Evolutionary conservation across 2,113 vertebrate genomes (phyloP).

Genomic region (Aplodontia rufa): DNA sequence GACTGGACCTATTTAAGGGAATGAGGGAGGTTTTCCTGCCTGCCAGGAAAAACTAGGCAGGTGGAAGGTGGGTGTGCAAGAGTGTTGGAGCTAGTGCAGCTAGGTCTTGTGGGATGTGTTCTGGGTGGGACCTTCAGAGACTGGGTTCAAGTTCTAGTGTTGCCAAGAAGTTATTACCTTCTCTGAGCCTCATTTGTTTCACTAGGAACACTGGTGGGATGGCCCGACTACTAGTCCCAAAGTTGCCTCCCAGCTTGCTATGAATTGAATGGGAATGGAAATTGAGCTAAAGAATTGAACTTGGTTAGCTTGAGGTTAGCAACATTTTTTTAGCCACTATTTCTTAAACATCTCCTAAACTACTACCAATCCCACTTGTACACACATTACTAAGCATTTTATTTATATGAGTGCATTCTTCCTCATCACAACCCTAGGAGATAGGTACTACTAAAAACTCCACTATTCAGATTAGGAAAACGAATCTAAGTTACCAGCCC

Average conservation of each 20-base stretch:
- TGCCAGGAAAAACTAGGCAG: neutral
- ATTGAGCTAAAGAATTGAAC: neutral
- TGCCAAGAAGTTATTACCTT: neutral
- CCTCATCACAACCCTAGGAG: neutral
- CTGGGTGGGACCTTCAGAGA: neutral
- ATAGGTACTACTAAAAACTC: neutral
- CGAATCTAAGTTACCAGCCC: neutral
- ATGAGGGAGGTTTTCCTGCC: neutral
- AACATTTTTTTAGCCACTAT: neutral
- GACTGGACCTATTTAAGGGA: neutral
- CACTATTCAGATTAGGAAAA: slow-evolving; percentile 11
- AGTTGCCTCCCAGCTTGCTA: neutral
- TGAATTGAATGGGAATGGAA: neutral
- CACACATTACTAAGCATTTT: slow-evolving; percentile 13
- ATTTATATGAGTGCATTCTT: neutral
- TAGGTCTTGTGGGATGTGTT: neutral
- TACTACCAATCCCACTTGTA: neutral
- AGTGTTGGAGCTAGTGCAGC: no score
- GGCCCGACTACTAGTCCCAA: neutral
- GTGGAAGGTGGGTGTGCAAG: neutral
- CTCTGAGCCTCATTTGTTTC: neutral
- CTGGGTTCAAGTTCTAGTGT: neutral
- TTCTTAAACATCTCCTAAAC: neutral
- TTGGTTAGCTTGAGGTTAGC: neutral
- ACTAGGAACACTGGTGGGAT: neutral